Percentiles rank a stretch among this genome's conserved stretches.
Evolutionary conservation across 2,888 invertebrate genomes (phyloP).

Genomic region (Cephus nigrinus): DNA sequence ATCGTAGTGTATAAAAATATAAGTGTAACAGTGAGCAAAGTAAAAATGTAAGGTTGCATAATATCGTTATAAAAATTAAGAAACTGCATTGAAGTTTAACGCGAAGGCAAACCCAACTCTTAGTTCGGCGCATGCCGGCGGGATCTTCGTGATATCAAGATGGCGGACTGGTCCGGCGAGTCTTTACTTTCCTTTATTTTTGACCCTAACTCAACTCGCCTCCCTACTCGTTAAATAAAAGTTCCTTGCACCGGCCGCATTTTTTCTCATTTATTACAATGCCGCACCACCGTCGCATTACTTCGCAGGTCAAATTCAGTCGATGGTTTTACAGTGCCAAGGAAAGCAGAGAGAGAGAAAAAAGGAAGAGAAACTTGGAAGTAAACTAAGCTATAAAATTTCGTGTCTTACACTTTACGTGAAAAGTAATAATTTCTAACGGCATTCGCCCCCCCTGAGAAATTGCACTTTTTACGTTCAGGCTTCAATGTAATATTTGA

Average conservation of each 20-base stretch:
- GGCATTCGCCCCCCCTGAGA: neutral
- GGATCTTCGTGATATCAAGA: conserved; percentile 32
- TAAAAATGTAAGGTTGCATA: neutral
- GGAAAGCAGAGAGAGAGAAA: neutral
- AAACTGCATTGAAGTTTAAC: neutral
- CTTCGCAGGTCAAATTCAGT: neutral
- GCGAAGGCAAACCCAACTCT: neutral
- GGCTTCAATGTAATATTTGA: neutral
- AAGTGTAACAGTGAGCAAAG: neutral
- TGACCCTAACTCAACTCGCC: conserved; percentile 24
- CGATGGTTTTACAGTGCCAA: neutral
- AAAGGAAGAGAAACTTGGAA: neutral
- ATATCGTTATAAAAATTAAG: neutral
- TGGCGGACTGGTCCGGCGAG: conserved; percentile 51
- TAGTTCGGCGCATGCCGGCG: neutral
- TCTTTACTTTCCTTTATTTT: conserved; percentile 35
- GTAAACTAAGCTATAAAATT: neutral
- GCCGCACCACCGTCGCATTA: neutral
- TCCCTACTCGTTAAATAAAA: conserved; percentile 21
- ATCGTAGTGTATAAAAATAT: neutral
- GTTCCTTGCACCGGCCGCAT: conserved; percentile 14
- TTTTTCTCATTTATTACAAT: neutral
- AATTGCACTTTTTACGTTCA: neutral
- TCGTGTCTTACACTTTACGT: neutral
- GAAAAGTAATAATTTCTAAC: neutral